phyloP scores from a whole-genome alignment of 1,140 invertebrate species.

The Pararge aegeria region DNA sequence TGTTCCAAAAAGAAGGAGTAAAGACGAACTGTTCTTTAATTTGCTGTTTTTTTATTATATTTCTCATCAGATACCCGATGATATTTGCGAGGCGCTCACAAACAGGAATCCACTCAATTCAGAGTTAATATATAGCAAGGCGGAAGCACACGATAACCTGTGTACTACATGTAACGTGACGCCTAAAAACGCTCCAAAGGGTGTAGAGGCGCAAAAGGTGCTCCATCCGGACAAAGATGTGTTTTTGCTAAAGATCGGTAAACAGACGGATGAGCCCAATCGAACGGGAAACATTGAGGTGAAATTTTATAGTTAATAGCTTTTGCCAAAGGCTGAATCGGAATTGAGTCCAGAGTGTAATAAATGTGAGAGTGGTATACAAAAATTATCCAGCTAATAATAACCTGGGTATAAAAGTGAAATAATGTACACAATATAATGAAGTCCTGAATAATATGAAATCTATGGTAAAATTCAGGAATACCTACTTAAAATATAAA shows the following conservation, averaged over 20 bases:
- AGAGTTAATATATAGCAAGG: conserved; percentile 55
- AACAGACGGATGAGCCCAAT: conserved; percentile 69
- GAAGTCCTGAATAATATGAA: too few species aligned
- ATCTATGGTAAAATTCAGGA: too few species aligned
- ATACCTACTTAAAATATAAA: too few species aligned
- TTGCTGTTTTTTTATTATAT: not conserved
- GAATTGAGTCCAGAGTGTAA: too few species aligned
- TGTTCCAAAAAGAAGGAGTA: too few species aligned
- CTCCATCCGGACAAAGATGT: conserved; percentile 70
- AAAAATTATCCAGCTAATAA: too few species aligned
- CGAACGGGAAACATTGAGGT: conserved; percentile 69
- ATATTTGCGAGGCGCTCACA: conserved; percentile 61
- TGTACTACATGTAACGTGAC: conserved; percentile 64
- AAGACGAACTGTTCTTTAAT: too few species aligned
- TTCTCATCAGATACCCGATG: conserved; percentile 55
- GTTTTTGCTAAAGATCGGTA: conserved; percentile 67
- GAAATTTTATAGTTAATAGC: not conserved
- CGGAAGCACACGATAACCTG: conserved; percentile 43
- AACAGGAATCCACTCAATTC: conserved; percentile 60
- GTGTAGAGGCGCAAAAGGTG: conserved; percentile 64
- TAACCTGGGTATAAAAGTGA: too few species aligned
- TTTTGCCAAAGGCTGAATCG: too few species aligned
- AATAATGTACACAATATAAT: too few species aligned
- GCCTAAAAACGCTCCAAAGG: conserved; percentile 59
- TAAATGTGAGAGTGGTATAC: too few species aligned